Evolutionary conservation across 2,797 vertebrate genomes (phyloP), one percentile per base, ranked within the genome.

Genomic region (Huso huso): DNA sequence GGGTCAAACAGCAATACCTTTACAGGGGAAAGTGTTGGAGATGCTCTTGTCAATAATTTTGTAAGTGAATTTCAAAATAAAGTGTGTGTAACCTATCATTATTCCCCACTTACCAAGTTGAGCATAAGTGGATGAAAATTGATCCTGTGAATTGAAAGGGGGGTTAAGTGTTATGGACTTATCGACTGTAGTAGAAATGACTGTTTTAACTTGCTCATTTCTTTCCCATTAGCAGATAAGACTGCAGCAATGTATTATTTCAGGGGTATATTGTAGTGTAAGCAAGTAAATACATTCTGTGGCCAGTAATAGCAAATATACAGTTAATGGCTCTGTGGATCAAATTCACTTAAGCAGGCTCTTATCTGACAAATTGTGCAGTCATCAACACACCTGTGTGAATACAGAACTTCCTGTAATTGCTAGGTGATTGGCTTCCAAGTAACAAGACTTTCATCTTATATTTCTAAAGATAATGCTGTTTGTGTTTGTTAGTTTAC

Each of bases 31-130:
- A 93, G 88, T 88, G 86, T 83, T 63, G 69, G 72, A 73, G 73
- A 70, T 69, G 72, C 73, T 79, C 81, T 85, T 82, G 88, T 90
- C 92, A 86, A 87, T 91, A 90, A 92, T 89, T 93, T 87, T 84
- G 84, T 79, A 85, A 90, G 87, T 85, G 88, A 92, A 91, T 93
- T 91, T 91, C 91, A 91, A 93, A 95, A 93, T 94, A 89, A 96
- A 95, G 90, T 93, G 88, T 88, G 84, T 89, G 86, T 90, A 98
- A 92, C 87, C 82, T 91, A 85, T 95, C 90, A 94, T 97, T 95
- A 95, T 91, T 89, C 87, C 89, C 92, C 93, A 91, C 89, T 94
- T 89, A 90, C 83, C 70, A 86, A 91, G 90, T 89, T 81, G 85
- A 86, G 85, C 91, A 88, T 82, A 81, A 96, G 90, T 93, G 91